Percentiles rank a stretch among this genome's conserved stretches.
These are phyloP conservation scores for Brienomyrus brachyistius DNA, from an alignment of 2,113 vertebrate genomes.

Conservation along the genomic window DNA sequence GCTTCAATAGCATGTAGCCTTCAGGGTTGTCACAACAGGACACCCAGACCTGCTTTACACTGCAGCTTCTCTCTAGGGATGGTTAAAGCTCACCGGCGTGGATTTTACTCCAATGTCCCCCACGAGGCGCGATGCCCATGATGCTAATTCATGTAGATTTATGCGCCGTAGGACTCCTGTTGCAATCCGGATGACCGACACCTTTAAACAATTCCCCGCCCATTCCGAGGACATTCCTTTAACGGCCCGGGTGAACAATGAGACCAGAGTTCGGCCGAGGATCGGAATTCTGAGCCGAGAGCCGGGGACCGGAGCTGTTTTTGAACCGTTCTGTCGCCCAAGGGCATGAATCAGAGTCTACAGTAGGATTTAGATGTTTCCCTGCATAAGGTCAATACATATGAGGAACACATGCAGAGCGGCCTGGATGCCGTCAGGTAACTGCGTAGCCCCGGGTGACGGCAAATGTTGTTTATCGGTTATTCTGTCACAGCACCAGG, in stretches of 20 bases:
- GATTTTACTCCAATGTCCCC: background rate
- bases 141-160: background rate
- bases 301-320: conserved; percentile 18
- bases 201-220: background rate
- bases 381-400: conserved; percentile 49
- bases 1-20: conserved; percentile 44
- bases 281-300: background rate
- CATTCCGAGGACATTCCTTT: background rate
- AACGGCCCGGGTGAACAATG: background rate
- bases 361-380: conserved; percentile 41
- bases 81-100: background rate
- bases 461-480: conserved; percentile 48
- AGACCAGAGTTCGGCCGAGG: background rate
- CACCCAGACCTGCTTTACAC: background rate
- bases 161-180: background rate
- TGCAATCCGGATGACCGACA: background rate
- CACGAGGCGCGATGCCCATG: background rate
- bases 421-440: conserved; percentile 45
- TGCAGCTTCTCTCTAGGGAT: background rate
- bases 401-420: conserved; percentile 36
- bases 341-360: conserved; percentile 30
- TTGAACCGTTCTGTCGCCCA: conserved; percentile 26
- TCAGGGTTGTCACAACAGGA: background rate
- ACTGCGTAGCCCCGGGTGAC: conserved; percentile 32
- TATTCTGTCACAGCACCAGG: conserved; percentile 35